A percentile compares a stretch with the other conserved stretches of the same genome.
Evolutionary conservation across 2,888 invertebrate genomes (phyloP).

Genomic region (Netelia melanura): DNA sequence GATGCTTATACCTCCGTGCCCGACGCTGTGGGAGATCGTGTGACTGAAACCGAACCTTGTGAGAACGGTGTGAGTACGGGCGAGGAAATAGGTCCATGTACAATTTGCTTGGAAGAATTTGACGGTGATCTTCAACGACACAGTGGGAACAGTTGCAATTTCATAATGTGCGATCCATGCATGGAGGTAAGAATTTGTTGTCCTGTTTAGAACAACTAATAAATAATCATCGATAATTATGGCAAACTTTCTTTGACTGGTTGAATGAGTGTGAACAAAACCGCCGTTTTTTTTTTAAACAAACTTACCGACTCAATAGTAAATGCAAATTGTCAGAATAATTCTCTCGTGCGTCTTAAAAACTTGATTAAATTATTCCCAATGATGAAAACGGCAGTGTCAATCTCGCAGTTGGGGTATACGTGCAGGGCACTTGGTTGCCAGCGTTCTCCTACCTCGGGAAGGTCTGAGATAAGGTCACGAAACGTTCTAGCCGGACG

Average conservation of each 20-base stretch:
- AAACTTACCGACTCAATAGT: not conserved
- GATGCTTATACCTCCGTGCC: constrained; percentile 76
- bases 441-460: constrained; percentile 87
- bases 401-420: constrained; percentile 92
- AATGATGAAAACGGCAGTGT: constrained; percentile 87
- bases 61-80: constrained; percentile 75
- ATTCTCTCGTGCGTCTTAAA: not conserved
- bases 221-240: constrained; percentile 7
- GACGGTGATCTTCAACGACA: constrained; percentile 86
- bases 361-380: constrained; percentile 69
- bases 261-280: too few relatives aligned
- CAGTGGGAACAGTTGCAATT: constrained; percentile 86
- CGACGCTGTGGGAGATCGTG: constrained; percentile 76
- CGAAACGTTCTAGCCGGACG: constrained; percentile 90
- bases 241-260: not conserved
- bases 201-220: not conserved
- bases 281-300: not conserved
- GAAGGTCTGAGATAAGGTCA: constrained; percentile 93
- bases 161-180: constrained; percentile 86
- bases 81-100: constrained; percentile 84
- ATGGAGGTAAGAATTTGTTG: constrained; percentile 85
- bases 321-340: too few relatives aligned
- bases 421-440: constrained; percentile 88
- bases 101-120: constrained; percentile 88
- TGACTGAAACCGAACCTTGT: constrained; percentile 74